Conservation (phyloP, 1,140 invertebrate species). For the Apocrypta bakeri region DNA sequence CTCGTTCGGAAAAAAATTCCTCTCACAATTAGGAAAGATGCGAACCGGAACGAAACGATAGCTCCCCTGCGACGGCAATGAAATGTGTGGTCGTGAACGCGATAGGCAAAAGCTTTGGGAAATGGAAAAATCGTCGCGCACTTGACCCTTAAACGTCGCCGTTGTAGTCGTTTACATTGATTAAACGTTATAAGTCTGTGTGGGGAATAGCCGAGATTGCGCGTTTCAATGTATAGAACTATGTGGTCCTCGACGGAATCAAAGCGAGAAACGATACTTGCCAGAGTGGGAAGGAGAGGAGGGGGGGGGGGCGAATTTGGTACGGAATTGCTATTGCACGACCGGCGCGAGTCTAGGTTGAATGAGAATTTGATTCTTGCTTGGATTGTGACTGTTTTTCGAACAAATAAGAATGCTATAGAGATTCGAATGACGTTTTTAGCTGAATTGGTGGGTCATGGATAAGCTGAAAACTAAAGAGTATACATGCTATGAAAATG, state of each 20-base stretch:
- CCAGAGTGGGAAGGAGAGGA: no score
- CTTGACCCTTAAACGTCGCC: constrained; percentile 18
- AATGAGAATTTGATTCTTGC: neutral
- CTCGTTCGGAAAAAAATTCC: neutral
- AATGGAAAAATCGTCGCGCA: constrained; percentile 16
- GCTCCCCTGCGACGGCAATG: neutral
- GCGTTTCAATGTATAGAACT: no score
- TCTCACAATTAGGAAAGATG: constrained; percentile 21
- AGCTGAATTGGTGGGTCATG: no score
- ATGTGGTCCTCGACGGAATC: neutral
- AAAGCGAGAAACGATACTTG: neutral
- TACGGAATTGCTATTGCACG: neutral
- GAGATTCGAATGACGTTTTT: neutral
- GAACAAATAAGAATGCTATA: no score
- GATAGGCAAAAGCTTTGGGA: neutral
- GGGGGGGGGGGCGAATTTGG: no score
- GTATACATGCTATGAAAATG: no score
- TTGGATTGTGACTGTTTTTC: neutral
- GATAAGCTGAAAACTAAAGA: no score
- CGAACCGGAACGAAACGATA: neutral
- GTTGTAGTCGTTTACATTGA: constrained; percentile 6
- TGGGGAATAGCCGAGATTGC: neutral
- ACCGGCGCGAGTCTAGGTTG: neutral
- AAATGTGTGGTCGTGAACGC: neutral
- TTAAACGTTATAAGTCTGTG: neutral